A percentile compares a stretch with the other conserved stretches of the same genome.
These are phyloP conservation scores for Pocillopora meandrina DNA, from an alignment of 92 coral and sea anemone genomes.

Conservation along the genomic window DNA sequence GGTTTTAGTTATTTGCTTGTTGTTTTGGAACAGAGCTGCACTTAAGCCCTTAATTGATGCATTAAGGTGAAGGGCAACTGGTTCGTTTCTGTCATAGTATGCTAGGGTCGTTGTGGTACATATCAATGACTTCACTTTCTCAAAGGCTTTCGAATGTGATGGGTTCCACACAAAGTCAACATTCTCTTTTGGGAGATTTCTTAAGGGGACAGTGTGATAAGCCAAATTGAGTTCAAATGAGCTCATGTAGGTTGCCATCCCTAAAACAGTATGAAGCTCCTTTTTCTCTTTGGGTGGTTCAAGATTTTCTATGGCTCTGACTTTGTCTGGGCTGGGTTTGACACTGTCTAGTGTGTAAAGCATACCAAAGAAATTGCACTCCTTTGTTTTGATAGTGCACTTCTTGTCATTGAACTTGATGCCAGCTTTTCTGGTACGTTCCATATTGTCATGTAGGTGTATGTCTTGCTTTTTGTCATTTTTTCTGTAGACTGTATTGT, in stretches of 20 bases:
- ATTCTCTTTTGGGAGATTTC: slow-evolving; percentile 19
- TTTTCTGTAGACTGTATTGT: slow-evolving; percentile 43
- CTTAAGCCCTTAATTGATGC: too few species aligned
- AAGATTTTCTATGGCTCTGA: slow-evolving; percentile 36
- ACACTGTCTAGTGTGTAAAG: slow-evolving; percentile 39
- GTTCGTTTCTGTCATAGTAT: slow-evolving; percentile 38
- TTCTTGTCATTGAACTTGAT: slow-evolving; percentile 47
- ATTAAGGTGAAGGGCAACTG: too few species aligned
- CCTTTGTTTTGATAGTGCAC: slow-evolving; percentile 38
- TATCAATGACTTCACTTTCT: slow-evolving; percentile 27
- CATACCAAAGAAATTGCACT: slow-evolving; percentile 53
- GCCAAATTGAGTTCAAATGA: slow-evolving; percentile 41
- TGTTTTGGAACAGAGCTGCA: too few species aligned
- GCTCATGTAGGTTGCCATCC: slow-evolving; percentile 29
- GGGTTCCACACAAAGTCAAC: slow-evolving; percentile 45
- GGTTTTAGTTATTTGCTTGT: too few species aligned
- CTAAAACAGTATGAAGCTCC: slow-evolving; percentile 41
- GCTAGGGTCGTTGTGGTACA: slow-evolving; percentile 25
- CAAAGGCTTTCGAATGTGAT: slow-evolving; percentile 29
- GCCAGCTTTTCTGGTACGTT: slow-evolving; percentile 56
- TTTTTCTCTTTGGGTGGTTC: slow-evolving; percentile 31
- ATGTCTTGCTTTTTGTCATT: slow-evolving; percentile 40
- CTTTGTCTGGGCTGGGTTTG: slow-evolving; percentile 47
- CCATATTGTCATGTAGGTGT: slow-evolving; percentile 47
- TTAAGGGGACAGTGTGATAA: slow-evolving; percentile 38